Conservation (phyloP, 1,140 invertebrate genomes). For the Apolygus lucorum region DNA sequence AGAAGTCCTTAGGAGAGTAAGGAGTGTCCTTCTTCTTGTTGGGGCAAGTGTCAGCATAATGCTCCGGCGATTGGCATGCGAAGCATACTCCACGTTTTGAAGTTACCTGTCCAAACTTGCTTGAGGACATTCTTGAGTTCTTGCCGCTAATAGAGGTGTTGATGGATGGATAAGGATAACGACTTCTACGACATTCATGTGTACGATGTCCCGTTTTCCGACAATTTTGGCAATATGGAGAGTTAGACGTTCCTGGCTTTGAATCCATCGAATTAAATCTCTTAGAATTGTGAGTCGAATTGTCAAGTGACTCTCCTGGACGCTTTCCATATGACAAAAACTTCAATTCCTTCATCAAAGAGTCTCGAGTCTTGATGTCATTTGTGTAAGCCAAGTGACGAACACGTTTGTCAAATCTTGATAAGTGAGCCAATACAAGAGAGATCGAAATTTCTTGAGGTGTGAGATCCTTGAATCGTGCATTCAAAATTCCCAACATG, state of each 20-base stretch:
- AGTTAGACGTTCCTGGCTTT: not conserved
- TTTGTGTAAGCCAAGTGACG: constrained; percentile 24
- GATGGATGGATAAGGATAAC: not conserved
- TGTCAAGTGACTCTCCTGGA: no score
- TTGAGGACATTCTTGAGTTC: not conserved
- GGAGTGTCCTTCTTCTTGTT: no score
- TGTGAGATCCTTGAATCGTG: not conserved
- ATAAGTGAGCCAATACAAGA: constrained; percentile 24
- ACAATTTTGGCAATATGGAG: not conserved
- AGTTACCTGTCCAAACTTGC: not conserved
- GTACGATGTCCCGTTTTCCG: not conserved
- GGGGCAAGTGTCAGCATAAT: constrained; percentile 2
- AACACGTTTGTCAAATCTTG: constrained; percentile 13
- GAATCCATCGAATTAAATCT: not conserved
- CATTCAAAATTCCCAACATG: constrained; percentile 1
- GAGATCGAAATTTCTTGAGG: constrained; percentile 25
- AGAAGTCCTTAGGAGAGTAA: not conserved
- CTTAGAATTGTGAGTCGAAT: no score
- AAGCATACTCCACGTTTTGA: not conserved
- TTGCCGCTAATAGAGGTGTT: not conserved
- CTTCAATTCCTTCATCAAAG: no score
- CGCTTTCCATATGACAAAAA: no score
- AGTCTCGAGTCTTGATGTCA: not conserved
- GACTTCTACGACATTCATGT: not conserved
- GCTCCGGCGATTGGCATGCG: not conserved